These are phyloP conservation scores for Danio tinwini DNA, from an alignment of 2,797 vertebrate species.

Conservation along the genomic window DNA sequence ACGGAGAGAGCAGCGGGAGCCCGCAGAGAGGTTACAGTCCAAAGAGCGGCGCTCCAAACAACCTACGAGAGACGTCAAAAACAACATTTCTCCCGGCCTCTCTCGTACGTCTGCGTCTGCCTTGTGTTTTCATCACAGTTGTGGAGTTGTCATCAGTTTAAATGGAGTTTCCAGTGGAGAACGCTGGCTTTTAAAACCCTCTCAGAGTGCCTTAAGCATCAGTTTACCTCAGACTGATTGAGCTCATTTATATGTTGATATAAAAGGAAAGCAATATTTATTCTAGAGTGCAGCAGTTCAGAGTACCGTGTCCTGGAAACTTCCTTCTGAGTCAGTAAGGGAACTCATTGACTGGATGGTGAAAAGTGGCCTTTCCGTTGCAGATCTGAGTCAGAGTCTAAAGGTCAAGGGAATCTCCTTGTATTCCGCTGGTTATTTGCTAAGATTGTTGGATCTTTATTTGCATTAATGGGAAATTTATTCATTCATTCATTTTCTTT, in stretches of 20 bases:
- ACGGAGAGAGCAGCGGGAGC: slow-evolving; percentile 32
- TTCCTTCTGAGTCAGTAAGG: background rate
- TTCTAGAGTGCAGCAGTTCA: slow-evolving; percentile 33
- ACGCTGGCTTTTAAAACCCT: slow-evolving; percentile 17
- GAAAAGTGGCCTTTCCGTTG: background rate
- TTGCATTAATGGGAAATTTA: no score
- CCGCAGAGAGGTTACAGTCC: slow-evolving; percentile 9
- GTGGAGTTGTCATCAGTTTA: slow-evolving; percentile 11
- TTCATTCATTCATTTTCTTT: no score
- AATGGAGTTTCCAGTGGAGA: slow-evolving; percentile 28
- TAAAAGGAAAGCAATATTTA: slow-evolving; percentile 35
- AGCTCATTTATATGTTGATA: slow-evolving; percentile 44
- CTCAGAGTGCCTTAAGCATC: slow-evolving; percentile 25
- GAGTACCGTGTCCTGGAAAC: background rate
- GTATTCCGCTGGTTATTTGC: background rate
- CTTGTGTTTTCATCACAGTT: slow-evolving; percentile 17
- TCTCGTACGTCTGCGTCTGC: slow-evolving; percentile 16
- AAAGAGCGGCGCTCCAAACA: slow-evolving; percentile 2
- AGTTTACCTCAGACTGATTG: slow-evolving; percentile 40
- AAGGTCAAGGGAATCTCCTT: slow-evolving; percentile 1
- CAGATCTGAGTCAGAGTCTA: background rate
- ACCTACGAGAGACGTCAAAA: slow-evolving; percentile 37
- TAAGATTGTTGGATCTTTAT: no score
- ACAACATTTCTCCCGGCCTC: slow-evolving; percentile 19
- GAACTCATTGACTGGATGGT: slow-evolving; percentile 2